Percentiles rank a stretch among this genome's conserved stretches.
These are phyloP conservation scores for Pheosia gnoma DNA, from an alignment of 2,888 invertebrate genomes.

Conservation along the genomic window DNA sequence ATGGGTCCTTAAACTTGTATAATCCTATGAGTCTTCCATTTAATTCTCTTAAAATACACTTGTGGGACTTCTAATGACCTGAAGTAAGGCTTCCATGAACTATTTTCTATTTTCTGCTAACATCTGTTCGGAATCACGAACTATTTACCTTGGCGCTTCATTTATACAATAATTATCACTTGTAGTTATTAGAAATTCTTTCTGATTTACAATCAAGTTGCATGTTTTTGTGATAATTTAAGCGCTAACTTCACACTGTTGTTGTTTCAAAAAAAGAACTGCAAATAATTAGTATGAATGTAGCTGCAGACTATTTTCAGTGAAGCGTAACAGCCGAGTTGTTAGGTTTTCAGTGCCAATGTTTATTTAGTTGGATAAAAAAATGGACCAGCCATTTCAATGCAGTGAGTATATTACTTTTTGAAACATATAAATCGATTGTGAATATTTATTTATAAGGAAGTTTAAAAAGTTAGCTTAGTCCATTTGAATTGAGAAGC, in stretches of 20 bases:
- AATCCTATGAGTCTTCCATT: constrained; percentile 17
- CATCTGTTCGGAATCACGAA: constrained; percentile 43
- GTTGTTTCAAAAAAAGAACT: constrained; percentile 46
- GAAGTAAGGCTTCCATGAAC: constrained; percentile 53
- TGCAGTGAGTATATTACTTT: constrained; percentile 59
- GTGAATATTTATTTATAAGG: constrained; percentile 1
- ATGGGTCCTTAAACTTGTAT: constrained; percentile 27
- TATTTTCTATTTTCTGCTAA: constrained; percentile 20
- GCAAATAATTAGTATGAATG: constrained; percentile 58
- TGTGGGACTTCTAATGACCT: constrained; percentile 48
- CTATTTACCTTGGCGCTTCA: constrained; percentile 51
- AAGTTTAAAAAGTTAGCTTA: constrained; percentile 3
- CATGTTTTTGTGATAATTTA: constrained; percentile 45
- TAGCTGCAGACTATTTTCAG: constrained; percentile 72
- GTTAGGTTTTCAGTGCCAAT: constrained; percentile 39
- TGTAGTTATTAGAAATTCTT: constrained; percentile 38
- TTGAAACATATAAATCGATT: background rate
- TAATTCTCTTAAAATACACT: constrained; percentile 36
- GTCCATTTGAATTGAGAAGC: constrained; percentile 21
- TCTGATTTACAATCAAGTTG: constrained; percentile 39
- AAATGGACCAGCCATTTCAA: constrained; percentile 65
- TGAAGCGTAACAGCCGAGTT: constrained; percentile 59
- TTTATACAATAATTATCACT: constrained; percentile 28
- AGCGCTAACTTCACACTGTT: constrained; percentile 63
- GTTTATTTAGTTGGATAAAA: constrained; percentile 38